Base-by-base conservation (phyloP, 1,140 invertebrate species). In the Halesus radiatus region DNA sequence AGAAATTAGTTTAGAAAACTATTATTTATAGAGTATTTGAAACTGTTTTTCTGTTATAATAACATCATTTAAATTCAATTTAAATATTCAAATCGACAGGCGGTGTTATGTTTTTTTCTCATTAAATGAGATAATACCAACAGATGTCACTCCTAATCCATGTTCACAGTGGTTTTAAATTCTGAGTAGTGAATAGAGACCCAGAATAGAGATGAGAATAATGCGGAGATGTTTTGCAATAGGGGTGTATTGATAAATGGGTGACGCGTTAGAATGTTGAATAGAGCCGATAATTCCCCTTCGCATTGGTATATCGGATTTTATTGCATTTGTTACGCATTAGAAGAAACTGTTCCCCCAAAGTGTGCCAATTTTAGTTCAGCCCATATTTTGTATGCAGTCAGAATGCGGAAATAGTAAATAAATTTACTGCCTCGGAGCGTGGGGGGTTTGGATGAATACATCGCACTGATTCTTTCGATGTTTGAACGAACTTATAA, bases 321-420 rank as follows among this genome's bases (percentile, higher is more conserved):
- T 78, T 79, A 81, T 81, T 81, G 80, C 78, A 82, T 82, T 79
- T 79, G 75, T 80, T 82, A 80, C 81, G 72, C 81, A 79, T 79
- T 82, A 78, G 50, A 50, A 64, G 37, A 52, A 56, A 62, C 29
- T 32, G 37, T n/a, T 78, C 76, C 50, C 68, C 68, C 16, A 58
- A 58, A 20, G 53, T 75, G 68, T 72, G 68, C 45, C 68, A 72
- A 53, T 52, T 72, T 52, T 72, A 66, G 62, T 66, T 26, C 62
- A 29, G 22, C 23, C 45, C 26, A 15, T n/a, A 53, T 52, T 20
- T 26, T 53, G 37, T 72, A 72, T 72, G 68, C 50, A 72, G 22
- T 72, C 68, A 23, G 18, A 60, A 45, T 45, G 37, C 37, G 37
- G 37, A 45, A 45, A 45, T 45, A 10, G 8, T 45, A 45, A 45